phyloP scores from a whole-genome alignment of 2,797 vertebrate genomes.

The Alectoris magna region DNA sequence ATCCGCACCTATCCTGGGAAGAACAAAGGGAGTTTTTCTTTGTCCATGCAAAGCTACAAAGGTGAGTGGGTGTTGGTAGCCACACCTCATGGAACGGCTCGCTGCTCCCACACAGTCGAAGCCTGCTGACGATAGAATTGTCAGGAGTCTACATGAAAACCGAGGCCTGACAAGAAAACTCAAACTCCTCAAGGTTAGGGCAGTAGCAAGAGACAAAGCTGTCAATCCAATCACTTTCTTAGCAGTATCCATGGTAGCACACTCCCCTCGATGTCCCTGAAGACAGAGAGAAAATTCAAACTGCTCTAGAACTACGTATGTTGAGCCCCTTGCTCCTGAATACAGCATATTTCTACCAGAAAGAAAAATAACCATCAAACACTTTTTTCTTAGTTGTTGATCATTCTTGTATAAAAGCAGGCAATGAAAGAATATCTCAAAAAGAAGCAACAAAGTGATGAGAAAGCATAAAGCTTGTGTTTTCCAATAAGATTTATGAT shows the following conservation, averaged over 20 bases:
- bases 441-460: not conserved
- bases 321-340: not conserved
- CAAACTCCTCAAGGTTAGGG: constrained; percentile 14
- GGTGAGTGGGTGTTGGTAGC: not conserved
- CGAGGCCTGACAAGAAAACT: not conserved
- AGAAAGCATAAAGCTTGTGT: not conserved
- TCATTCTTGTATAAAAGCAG: not conserved
- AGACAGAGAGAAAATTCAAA: not conserved
- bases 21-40: not conserved
- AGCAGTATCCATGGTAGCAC: not conserved
- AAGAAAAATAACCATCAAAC: not conserved
- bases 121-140: not conserved
- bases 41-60: not conserved
- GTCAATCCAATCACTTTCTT: not conserved
- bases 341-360: not conserved
- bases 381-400: not conserved
- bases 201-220: not conserved
- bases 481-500: not conserved
- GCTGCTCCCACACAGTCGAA: not conserved
- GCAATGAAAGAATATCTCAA: not conserved
- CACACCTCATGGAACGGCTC: not conserved
- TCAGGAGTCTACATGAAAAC: not conserved
- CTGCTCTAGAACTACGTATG: not conserved
- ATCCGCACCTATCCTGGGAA: constrained; percentile 8
- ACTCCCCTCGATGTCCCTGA: not conserved